phyloP scores from a whole-genome alignment of 2,113 vertebrate genomes.

The Hypocryptadius cinnamomeus region DNA sequence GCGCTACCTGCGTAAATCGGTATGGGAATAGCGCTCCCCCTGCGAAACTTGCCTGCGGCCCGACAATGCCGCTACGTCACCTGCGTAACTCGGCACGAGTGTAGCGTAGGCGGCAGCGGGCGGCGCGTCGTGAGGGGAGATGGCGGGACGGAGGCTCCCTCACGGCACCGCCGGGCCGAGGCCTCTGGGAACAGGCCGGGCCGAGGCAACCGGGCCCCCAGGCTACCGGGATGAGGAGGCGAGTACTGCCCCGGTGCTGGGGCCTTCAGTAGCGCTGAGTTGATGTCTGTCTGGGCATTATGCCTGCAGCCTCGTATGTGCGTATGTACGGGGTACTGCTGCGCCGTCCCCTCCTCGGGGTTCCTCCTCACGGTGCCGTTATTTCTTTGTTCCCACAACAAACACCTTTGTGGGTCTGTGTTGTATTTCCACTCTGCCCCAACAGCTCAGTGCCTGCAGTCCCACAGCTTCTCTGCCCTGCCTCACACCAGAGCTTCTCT shows the following conservation, averaged over 20 bases:
- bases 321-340: fast-evolving
- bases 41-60: background rate
- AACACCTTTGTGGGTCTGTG: fast-evolving
- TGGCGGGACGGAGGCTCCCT: fast-evolving
- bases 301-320: fast-evolving
- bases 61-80: fast-evolving
- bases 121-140: background rate
- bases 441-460: background rate
- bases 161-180: fast-evolving
- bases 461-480: no score
- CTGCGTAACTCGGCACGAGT: background rate
- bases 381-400: no score
- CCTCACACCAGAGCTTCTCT: background rate
- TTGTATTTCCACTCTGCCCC: background rate
- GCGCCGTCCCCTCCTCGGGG: fast-evolving
- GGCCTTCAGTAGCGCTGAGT: background rate
- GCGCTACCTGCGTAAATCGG: background rate
- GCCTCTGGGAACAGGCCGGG: fast-evolving
- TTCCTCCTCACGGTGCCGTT: background rate
- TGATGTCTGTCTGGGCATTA: fast-evolving
- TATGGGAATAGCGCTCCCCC: background rate
- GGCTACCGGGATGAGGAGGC: background rate
- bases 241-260: background rate
- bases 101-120: background rate
- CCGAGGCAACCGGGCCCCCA: background rate